Conservation (phyloP, 2,888 invertebrate species). For the Chirona hameri region DNA sequence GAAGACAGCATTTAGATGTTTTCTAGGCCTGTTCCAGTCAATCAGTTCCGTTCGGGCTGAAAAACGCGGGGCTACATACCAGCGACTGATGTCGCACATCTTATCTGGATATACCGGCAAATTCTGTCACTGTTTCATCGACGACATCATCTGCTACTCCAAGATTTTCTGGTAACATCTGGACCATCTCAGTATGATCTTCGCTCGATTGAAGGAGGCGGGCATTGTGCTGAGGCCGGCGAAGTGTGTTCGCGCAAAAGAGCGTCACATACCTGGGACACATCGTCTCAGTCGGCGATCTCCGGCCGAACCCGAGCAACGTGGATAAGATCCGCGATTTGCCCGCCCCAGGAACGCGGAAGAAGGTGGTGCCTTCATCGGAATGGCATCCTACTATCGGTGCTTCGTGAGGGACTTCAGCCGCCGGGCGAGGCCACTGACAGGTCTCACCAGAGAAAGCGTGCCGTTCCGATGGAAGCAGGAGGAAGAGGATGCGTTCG, state of each 20-base stretch:
- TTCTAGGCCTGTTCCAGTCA: neutral
- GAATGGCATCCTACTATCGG: constrained; percentile 3
- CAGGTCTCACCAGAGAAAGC: neutral
- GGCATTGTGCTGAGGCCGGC: neutral
- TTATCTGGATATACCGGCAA: neutral
- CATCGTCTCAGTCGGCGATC: neutral
- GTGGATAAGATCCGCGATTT: neutral
- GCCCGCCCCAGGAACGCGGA: neutral
- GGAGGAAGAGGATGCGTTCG: neutral
- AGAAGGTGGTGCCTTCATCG: neutral
- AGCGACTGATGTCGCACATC: neutral
- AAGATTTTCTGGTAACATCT: neutral
- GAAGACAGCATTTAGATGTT: neutral
- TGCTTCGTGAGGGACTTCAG: neutral
- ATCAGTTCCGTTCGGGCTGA: neutral
- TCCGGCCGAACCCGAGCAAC: neutral
- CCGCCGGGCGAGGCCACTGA: neutral
- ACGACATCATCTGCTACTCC: neutral
- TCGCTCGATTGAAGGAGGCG: neutral
- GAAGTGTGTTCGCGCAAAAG: neutral
- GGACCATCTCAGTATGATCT: neutral
- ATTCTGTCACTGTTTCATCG: neutral
- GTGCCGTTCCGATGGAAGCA: neutral
- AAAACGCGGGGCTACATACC: neutral
- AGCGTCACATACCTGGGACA: neutral